Percentiles rank a stretch among this genome's conserved stretches.
Evolutionary conservation across 2,113 vertebrate species (phyloP).

Genomic region (Tachuris rubrigastra): DNA sequence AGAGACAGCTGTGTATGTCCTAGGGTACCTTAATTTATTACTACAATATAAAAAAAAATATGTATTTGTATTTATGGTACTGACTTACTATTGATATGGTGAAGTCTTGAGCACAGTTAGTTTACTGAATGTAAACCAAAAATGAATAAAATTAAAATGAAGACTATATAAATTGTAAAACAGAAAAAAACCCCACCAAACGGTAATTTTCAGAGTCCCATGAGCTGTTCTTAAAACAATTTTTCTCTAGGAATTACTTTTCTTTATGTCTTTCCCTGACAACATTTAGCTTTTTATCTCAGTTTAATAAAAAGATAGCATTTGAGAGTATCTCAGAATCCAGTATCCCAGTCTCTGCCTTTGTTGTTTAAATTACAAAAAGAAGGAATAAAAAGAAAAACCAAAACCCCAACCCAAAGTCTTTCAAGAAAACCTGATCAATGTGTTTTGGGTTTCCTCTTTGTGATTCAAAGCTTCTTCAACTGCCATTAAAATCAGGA

Average conservation of each 20-base stretch:
- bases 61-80: background rate
- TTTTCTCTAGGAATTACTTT: background rate
- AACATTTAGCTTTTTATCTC: conserved; percentile 45
- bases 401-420: background rate
- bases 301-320: background rate
- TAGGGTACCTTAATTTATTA: background rate
- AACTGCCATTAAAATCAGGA: background rate
- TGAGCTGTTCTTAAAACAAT: background rate
- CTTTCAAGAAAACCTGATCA: conserved; percentile 6
- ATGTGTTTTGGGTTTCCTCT: background rate
- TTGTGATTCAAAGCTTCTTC: background rate
- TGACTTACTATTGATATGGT: background rate
- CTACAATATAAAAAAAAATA: background rate
- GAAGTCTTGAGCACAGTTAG: background rate
- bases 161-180: background rate
- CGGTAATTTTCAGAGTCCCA: background rate
- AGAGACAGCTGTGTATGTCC: background rate
- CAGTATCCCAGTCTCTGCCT: background rate
- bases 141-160: conserved; percentile 20
- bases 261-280: conserved; percentile 20
- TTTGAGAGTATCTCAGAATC: conserved; percentile 16
- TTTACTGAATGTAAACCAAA: background rate
- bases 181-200: too few relatives aligned
- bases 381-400: background rate
- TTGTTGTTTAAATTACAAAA: conserved; percentile 36